A percentile compares a stretch with the other conserved stretches of the same genome.
phyloP scores from a whole-genome alignment of 2,888 invertebrate species.

The Acleris laterana region DNA sequence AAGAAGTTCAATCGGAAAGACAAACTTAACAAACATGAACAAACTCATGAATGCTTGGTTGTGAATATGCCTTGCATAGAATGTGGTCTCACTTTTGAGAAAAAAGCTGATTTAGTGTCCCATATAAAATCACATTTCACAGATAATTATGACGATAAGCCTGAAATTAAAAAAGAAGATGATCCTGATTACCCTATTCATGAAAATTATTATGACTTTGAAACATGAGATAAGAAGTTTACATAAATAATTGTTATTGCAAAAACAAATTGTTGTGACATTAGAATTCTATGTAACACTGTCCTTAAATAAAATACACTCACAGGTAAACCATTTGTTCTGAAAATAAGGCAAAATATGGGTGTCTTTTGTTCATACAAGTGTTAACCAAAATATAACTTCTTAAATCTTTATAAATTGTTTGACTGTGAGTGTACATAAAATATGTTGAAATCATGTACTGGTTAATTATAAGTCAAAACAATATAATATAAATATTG shows the following conservation, averaged over 20 bases:
- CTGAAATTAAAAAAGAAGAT: slow-evolving; percentile 72
- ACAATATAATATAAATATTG: slow-evolving; percentile 22
- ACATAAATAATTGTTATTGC: slow-evolving; percentile 40
- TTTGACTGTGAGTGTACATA: no score
- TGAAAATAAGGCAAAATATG: no score
- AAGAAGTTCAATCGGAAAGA: slow-evolving; percentile 88
- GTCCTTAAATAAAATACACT: slow-evolving; percentile 21
- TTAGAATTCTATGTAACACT: slow-evolving; percentile 21
- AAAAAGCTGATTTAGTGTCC: slow-evolving; percentile 83
- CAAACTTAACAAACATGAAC: slow-evolving; percentile 87
- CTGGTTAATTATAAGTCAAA: slow-evolving; percentile 19
- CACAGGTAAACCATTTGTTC: no score
- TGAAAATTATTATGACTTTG: slow-evolving; percentile 74
- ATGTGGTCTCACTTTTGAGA: slow-evolving; percentile 85
- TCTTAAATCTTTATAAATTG: no score
- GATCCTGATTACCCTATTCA: slow-evolving; percentile 66
- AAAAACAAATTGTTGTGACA: slow-evolving; percentile 27
- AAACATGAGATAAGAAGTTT: slow-evolving; percentile 61
- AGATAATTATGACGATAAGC: slow-evolving; percentile 76
- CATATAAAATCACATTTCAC: slow-evolving; percentile 85
- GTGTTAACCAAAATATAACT: no score
- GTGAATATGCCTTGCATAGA: slow-evolving; percentile 86
- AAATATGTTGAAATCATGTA: no score
- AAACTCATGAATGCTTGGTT: slow-evolving; percentile 86
- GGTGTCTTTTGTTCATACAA: no score